Conservation (phyloP, 1,140 invertebrate genomes). For the Chionoecetes opilio region DNA sequence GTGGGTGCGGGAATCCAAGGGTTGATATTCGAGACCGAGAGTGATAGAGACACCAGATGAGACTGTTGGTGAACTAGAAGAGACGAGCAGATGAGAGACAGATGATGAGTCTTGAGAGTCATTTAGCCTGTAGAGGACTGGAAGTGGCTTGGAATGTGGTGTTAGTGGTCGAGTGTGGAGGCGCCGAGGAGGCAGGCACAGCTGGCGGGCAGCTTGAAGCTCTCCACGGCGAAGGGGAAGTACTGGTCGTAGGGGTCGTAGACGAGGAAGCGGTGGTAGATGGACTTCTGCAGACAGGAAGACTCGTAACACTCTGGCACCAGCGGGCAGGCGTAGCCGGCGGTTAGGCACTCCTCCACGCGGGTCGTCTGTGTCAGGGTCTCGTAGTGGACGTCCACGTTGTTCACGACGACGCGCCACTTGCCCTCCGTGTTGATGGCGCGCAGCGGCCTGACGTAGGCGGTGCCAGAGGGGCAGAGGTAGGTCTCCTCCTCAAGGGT, state of each 20-base stretch:
- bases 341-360: slow-evolving; percentile 53
- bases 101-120: too few relatives aligned
- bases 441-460: slow-evolving; percentile 60
- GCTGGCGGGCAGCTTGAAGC: slow-evolving; percentile 69
- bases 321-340: slow-evolving; percentile 80
- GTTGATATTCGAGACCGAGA: background rate
- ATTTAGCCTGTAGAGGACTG: too few relatives aligned
- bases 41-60: too few relatives aligned
- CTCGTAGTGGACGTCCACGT: slow-evolving; percentile 77
- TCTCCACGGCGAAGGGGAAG: slow-evolving; percentile 67
- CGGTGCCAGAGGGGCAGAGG: slow-evolving; percentile 57
- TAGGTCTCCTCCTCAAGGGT: slow-evolving; percentile 66
- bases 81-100: too few relatives aligned
- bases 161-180: slow-evolving; percentile 48
- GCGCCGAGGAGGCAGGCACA: slow-evolving; percentile 47
- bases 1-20: background rate
- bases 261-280: slow-evolving; percentile 74
- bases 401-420: slow-evolving; percentile 81
- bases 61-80: too few relatives aligned
- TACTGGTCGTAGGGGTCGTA: slow-evolving; percentile 74
- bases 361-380: slow-evolving; percentile 78
- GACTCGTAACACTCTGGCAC: slow-evolving; percentile 81
- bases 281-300: slow-evolving; percentile 79
- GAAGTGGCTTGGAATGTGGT: slow-evolving; percentile 56
- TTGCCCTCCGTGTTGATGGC: slow-evolving; percentile 75